Conservation (phyloP, 35 echinoderm and acorn worm species). For the Nesometra sesokonis region DNA sequence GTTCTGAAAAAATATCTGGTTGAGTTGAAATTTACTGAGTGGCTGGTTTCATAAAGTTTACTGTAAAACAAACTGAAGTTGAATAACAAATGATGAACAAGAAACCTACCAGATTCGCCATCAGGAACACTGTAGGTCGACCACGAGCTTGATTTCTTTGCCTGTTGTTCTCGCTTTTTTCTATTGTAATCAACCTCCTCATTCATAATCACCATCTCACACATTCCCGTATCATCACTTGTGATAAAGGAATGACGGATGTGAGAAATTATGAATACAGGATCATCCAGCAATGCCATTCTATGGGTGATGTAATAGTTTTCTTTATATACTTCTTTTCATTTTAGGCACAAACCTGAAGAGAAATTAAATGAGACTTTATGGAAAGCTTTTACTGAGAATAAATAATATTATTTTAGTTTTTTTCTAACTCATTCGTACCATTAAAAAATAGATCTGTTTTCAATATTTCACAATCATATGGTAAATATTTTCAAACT, state of each 20-base stretch:
- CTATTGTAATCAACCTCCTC: constrained; percentile 79
- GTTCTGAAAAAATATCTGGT: no score
- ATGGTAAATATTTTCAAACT: no score
- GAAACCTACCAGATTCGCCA: constrained; percentile 59
- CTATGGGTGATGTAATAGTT: background rate
- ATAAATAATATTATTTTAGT: no score
- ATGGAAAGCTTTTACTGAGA: no score
- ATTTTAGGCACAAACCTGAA: no score
- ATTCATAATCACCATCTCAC: constrained; percentile 99
- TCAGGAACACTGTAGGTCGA: constrained; percentile 63
- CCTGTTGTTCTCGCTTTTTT: constrained; percentile 54
- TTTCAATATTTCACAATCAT: no score
- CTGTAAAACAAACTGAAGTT: background rate
- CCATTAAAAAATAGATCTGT: no score
- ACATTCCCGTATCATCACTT: constrained; percentile 97
- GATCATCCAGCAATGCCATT: constrained; percentile 95
- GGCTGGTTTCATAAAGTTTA: background rate
- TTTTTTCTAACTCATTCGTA: no score
- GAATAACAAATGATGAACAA: background rate
- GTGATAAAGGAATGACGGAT: constrained; percentile 92
- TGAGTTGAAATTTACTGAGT: background rate
- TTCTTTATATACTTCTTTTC: background rate
- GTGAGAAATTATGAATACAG: constrained; percentile 92
- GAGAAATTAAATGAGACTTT: no score
- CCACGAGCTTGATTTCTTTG: constrained; percentile 56